Evolutionary conservation across 2,888 invertebrate genomes (phyloP), one percentile per base, ranked within the genome.

Genomic region (Coenonympha glycerion): DNA sequence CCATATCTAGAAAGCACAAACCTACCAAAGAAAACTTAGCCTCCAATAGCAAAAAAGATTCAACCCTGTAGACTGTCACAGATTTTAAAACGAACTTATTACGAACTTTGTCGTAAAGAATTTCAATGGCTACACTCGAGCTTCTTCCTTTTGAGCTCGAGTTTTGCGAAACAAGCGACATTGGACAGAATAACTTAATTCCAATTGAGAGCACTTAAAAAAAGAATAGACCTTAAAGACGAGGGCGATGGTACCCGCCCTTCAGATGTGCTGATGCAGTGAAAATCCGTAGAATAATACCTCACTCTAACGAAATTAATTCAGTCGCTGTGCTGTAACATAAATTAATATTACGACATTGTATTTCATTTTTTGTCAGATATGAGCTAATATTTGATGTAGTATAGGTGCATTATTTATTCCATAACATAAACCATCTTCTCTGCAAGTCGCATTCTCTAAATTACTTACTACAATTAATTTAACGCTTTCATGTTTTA

Each of bases 271-370:
- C 77, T 79, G 76, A 77, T 75, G 60, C 68, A n/a, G 28, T 70
- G 72, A 71, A 76, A 80, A 79, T 82, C 79, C 76, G 74, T 78
- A 69, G 79, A 79, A 82, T 79, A 79, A 80, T 78, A 79, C 73
- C 68, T 65, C 19, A 15, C 62, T 68, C 71, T 69, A 67, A 71
- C 71, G 72, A 72, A 79, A 71, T 71, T 66, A 56, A 65, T 66
- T 69, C 16, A 15, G 67, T 68, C 67, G 75, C 76, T 81, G 76
- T 76, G 78, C 76, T 82, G 79, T 81, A 77, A 78, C 80, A 81
- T 79, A 76, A 79, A 75, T 72, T 21, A 44, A 15, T 44, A 6
- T 8, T 2, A 22, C 15, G n/a, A n/a, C n/a, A 9, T 9, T 1
- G 9, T 11, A 11, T 3, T 8, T 28, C 26, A n/a, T 28, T 28